phyloP scores from a whole-genome alignment of 2,888 invertebrate species.

The Aphidius colemani region DNA sequence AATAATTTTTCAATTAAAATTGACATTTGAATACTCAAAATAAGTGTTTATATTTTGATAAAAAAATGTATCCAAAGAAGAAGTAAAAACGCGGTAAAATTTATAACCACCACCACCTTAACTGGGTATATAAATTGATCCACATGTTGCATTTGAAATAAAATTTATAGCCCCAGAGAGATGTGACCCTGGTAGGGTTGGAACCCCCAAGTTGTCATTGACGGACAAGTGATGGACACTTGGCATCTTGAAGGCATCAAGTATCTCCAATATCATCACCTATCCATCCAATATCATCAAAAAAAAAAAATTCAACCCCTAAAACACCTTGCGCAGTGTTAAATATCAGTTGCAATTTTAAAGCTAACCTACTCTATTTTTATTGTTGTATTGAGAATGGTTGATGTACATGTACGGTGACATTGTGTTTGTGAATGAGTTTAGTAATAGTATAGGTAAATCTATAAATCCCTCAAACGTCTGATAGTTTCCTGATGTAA shows the following conservation, averaged over 20 bases:
- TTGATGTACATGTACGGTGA: too few relatives aligned
- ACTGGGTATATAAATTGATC: background rate
- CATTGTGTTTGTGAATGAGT: background rate
- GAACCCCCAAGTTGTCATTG: conserved; percentile 58
- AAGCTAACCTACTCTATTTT: too few relatives aligned
- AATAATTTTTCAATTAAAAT: too few relatives aligned
- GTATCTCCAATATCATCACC: too few relatives aligned
- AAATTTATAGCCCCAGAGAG: conserved; percentile 51
- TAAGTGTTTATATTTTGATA: too few relatives aligned
- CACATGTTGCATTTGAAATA: conserved; percentile 51
- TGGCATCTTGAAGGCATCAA: conserved; percentile 41
- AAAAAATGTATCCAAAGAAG: too few relatives aligned
- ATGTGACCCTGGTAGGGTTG: conserved; percentile 59
- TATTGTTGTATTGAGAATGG: too few relatives aligned
- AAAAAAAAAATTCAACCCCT: background rate
- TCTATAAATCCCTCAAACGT: conserved; percentile 59
- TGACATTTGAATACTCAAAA: too few relatives aligned
- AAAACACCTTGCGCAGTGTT: background rate
- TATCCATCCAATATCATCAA: too few relatives aligned
- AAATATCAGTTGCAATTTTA: background rate
- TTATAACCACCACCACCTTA: too few relatives aligned
- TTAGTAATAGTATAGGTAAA: conserved; percentile 27
- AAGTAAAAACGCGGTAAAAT: too few relatives aligned
- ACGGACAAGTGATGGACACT: conserved; percentile 56
- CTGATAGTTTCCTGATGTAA: conserved; percentile 57